Base-by-base conservation (phyloP, 2,888 invertebrate species). In the Drosophila yooni region DNA sequence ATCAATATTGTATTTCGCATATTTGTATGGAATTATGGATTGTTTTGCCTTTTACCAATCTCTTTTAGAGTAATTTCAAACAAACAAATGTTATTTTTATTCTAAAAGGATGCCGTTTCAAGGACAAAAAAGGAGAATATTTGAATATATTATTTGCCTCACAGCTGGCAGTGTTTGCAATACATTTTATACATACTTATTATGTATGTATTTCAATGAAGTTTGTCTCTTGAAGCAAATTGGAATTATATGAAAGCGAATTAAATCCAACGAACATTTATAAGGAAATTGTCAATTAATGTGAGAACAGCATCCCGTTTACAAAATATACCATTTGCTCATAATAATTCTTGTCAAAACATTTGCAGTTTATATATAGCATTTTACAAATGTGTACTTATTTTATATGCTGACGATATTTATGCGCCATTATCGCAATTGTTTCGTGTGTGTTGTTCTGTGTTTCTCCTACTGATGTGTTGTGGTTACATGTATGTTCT, bases 401-500 rank as follows among this genome's bases (percentile, higher is more conserved):
- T 13, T 66, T 59, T 71, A 79, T 62, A 74, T 72, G 84, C 67
- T 70, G 76, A 76, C 64, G 69, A 48, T 74, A 65, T 67, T 46
- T 64, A 70, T 57, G 66, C 76, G 80, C 70, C 73, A 63, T 73
- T 70, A 84, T 87, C 88, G 50, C 59, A 50, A n/a, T 64, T 25
- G 15, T 51, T 50, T 53, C 67, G 33, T 56, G 57, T 64, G 57
- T 59, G 33, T 68, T 54, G 21, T 15, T 60, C 11, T 62, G 51
- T 65, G 53, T 15, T n/a, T 43, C 6, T 43, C 21, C 53, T 79
- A 90, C 68, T 87, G 90, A 72, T 87, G 87, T 31, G 90, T 91
- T 70, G 82, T 84, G 48, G 80, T 79, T n/a, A 92, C 91, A 63
- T 93, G 93, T 78, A 95, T 94, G 92, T 94, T 96, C 93, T 96